Conservation (phyloP, 37 sponge, comb jelly and placozoan species). For the Chondrosia reniformis region DNA sequence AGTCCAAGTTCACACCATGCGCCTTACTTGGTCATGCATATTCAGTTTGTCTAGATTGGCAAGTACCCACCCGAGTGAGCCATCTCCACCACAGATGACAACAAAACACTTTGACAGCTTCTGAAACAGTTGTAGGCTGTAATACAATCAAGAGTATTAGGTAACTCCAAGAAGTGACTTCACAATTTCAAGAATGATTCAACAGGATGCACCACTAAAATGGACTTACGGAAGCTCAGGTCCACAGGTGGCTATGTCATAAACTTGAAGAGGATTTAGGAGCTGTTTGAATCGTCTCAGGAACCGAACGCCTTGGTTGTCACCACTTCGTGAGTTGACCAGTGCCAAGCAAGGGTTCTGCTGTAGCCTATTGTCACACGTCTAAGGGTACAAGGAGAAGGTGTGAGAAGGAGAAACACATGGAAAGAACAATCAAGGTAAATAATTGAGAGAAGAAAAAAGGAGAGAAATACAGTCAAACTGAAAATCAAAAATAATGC, state of each 20-base stretch:
- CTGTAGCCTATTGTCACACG: constrained; percentile 43
- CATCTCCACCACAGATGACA: constrained; percentile 93
- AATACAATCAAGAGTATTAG: neutral
- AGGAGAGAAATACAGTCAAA: neutral
- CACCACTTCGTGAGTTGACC: constrained; percentile 95
- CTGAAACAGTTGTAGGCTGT: constrained; percentile 80
- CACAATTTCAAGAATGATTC: no score
- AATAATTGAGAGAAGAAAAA: constrained; percentile 25
- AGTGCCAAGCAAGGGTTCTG: constrained; percentile 85
- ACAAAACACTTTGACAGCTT: constrained; percentile 80
- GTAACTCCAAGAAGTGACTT: no score
- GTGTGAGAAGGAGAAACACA: neutral
- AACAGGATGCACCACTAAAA: neutral
- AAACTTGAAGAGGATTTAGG: constrained; percentile 92
- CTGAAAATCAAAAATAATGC: no score
- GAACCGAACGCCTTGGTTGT: constrained; percentile 92
- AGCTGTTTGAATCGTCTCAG: constrained; percentile 80
- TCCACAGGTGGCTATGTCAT: constrained; percentile 81
- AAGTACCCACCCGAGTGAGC: constrained; percentile 94
- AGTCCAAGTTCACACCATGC: neutral
- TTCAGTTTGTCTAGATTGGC: constrained; percentile 77
- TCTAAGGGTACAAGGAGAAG: constrained; percentile 34
- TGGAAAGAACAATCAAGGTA: neutral
- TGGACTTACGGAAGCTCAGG: constrained; percentile 77
- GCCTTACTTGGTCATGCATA: constrained; percentile 73